These are phyloP conservation scores for Nebria brevicollis DNA, from an alignment of 2,888 invertebrate species.

Conservation along the genomic window DNA sequence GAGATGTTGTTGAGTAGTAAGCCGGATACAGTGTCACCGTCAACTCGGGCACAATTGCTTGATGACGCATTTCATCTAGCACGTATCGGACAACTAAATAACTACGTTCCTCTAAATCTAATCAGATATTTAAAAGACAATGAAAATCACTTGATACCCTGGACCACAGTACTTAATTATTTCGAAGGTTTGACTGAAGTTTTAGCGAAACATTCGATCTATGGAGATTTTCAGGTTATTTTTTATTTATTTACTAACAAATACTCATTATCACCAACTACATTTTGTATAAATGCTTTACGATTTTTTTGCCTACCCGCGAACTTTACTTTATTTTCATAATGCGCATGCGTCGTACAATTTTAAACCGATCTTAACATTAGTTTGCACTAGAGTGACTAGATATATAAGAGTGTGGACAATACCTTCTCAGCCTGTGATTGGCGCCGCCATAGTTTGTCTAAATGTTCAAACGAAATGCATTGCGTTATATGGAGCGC, in stretches of 20 bases:
- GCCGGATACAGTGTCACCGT: slow-evolving; percentile 65
- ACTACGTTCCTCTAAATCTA: slow-evolving; percentile 71
- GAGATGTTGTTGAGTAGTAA: slow-evolving; percentile 61
- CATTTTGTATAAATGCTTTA: no score
- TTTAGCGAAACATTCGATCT: slow-evolving; percentile 65
- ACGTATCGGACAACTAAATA: slow-evolving; percentile 68
- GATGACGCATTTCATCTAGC: slow-evolving; percentile 78
- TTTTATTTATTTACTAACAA: slow-evolving; percentile 17
- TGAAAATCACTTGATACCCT: slow-evolving; percentile 74
- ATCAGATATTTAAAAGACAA: slow-evolving; percentile 70
- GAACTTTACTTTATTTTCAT: no score
- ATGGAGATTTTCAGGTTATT: slow-evolving; percentile 64
- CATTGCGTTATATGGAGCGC: no score
- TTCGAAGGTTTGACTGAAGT: slow-evolving; percentile 66
- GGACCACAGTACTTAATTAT: slow-evolving; percentile 71
- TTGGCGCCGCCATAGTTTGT: no score
- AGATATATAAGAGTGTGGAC: no score
- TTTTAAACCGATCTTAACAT: no score
- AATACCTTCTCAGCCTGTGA: no score
- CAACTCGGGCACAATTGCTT: slow-evolving; percentile 76
- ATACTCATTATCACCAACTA: no score
- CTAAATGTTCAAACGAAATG: no score
- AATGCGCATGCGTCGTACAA: no score
- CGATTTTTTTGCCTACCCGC: no score
- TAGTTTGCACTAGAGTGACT: no score